Evolutionary conservation across 1,140 invertebrate species (phyloP).

Genomic region (Tyrophagus putrescentiae): DNA sequence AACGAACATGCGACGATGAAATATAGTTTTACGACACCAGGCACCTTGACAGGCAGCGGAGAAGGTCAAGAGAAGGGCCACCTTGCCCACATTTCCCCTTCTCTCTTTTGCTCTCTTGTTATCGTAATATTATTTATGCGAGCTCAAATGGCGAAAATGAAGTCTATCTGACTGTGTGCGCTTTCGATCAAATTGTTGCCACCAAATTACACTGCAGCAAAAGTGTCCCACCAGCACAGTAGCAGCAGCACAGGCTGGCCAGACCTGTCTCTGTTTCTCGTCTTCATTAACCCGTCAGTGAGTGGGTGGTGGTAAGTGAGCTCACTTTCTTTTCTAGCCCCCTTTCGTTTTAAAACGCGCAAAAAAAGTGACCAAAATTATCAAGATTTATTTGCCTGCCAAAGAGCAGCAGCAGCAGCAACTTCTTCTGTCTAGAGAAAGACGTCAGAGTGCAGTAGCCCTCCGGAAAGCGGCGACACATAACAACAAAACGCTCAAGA

Average conservation of each 20-base stretch:
- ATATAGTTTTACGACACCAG: conserved; percentile 9
- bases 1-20: too few relatives aligned
- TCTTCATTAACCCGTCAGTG: background rate
- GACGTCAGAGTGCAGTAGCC: background rate
- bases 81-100: too few relatives aligned
- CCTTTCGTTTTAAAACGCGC: background rate
- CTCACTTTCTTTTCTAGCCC: too few relatives aligned
- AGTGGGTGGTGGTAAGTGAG: too few relatives aligned
- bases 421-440: too few relatives aligned
- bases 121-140: too few relatives aligned
- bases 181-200: background rate
- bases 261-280: background rate
- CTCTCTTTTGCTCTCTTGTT: too few relatives aligned
- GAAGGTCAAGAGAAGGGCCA: background rate
- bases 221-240: background rate
- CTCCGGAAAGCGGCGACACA: background rate
- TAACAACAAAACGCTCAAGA: too few relatives aligned
- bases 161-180: background rate
- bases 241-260: background rate
- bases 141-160: too few relatives aligned
- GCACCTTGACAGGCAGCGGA: conserved; percentile 1
- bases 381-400: conserved; percentile 6
- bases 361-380: background rate
- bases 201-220: background rate
- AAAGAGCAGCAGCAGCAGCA: background rate